Conservation (phyloP, 2,888 invertebrate genomes). For the Melikaiella ostensackeni region DNA sequence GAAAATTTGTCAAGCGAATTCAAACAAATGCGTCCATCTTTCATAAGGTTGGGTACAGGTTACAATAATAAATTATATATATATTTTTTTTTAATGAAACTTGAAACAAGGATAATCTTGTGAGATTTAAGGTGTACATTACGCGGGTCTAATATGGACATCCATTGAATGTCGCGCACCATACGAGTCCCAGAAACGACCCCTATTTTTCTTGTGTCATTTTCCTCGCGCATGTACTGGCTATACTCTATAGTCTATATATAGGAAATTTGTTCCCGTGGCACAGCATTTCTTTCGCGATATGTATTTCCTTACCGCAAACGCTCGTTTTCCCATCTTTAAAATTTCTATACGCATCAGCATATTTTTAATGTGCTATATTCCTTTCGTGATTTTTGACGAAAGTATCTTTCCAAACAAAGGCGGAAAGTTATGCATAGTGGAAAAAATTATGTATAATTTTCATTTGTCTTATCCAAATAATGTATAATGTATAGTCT, state of each 20-base stretch:
- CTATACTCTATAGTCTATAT: background rate
- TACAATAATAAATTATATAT: too few species aligned
- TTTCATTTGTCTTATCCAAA: too few species aligned
- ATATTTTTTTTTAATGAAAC: background rate
- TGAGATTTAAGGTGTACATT: constrained; percentile 8
- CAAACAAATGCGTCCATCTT: too few species aligned
- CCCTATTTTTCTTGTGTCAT: constrained; percentile 9
- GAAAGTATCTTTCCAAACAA: constrained; percentile 2
- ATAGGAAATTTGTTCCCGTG: constrained; percentile 19
- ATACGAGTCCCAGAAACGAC: background rate
- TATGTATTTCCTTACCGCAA: background rate
- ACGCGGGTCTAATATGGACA: constrained; percentile 15
- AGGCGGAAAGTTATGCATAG: too few species aligned
- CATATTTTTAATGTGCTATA: constrained; percentile 4
- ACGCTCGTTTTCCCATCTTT: background rate
- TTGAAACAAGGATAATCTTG: background rate
- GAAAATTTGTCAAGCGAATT: too few species aligned
- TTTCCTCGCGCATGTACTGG: background rate
- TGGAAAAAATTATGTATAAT: too few species aligned
- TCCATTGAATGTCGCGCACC: constrained; percentile 14
- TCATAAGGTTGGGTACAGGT: too few species aligned
- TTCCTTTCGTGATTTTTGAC: background rate
- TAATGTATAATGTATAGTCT: too few species aligned
- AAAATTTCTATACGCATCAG: background rate
- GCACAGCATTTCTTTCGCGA: background rate